A percentile compares a stretch with the other conserved stretches of the same genome.
phyloP scores from a whole-genome alignment of 1,140 invertebrate genomes.

The Drosophila ohnishii region DNA sequence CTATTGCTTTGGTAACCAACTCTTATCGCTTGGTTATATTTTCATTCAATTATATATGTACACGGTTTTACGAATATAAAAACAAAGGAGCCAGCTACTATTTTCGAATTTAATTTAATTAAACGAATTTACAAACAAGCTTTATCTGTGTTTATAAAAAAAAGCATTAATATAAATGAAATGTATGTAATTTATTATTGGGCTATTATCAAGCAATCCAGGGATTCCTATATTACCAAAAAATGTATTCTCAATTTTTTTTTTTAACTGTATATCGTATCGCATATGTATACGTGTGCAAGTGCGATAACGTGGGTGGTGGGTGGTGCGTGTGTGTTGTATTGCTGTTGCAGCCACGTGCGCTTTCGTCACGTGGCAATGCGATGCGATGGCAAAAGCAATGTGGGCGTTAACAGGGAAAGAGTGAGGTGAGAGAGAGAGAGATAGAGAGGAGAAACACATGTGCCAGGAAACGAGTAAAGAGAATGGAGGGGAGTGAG shows the following conservation, averaged over 20 bases:
- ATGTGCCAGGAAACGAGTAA: neutral
- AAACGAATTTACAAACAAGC: neutral
- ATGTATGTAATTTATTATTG: neutral
- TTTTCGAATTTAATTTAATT: neutral
- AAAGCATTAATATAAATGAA: neutral
- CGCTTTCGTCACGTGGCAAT: constrained; percentile 41
- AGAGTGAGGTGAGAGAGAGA: neutral
- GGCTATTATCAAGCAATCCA: neutral
- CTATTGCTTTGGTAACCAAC: too few relatives aligned
- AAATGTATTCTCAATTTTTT: neutral
- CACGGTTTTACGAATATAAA: too few relatives aligned
- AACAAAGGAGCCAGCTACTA: neutral
- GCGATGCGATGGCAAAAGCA: constrained; percentile 1
- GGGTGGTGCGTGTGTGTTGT: constrained; percentile 1
- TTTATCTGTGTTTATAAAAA: constrained; percentile 9
- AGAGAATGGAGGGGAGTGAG: too few relatives aligned
- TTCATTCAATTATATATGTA: too few relatives aligned
- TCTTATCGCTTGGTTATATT: too few relatives aligned
- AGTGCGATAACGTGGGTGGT: constrained; percentile 19
- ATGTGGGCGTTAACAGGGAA: constrained; percentile 3
- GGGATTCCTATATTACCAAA: neutral
- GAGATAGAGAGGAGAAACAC: too few relatives aligned
- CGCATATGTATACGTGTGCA: neutral
- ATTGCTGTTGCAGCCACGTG: constrained; percentile 39
- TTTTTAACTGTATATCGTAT: neutral